These are phyloP conservation scores for Luscinia luscinia DNA, from an alignment of 2,797 vertebrate species.

Conservation along the genomic window DNA sequence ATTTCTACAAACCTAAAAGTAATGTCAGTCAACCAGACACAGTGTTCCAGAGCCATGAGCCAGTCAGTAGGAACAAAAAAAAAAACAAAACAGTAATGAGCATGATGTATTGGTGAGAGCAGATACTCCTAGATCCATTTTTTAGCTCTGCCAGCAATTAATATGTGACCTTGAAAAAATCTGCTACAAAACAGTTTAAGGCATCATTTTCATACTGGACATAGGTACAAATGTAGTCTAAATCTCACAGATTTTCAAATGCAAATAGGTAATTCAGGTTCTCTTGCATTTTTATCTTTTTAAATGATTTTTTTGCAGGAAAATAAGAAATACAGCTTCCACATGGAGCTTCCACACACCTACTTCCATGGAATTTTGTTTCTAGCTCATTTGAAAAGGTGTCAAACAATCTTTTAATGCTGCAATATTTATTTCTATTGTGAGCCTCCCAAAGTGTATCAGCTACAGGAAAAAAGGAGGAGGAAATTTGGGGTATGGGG, in stretches of 20 bases:
- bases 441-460: neutral
- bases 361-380: neutral
- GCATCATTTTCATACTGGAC: neutral
- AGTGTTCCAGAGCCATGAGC: neutral
- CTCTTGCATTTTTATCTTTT: neutral
- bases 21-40: neutral
- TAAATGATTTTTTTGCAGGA: neutral
- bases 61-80: neutral
- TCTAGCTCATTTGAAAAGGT: neutral
- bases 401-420: neutral
- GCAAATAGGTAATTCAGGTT: neutral
- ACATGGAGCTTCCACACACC: fast-evolving
- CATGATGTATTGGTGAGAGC: slow-evolving; percentile 10
- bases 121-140: neutral
- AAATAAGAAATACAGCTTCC: neutral
- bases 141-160: slow-evolving; percentile 41
- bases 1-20: slow-evolving; percentile 25
- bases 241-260: neutral
- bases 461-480: neutral
- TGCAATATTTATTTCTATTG: neutral
- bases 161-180: slow-evolving; percentile 41
- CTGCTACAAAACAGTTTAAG: neutral
- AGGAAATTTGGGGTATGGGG: neutral
- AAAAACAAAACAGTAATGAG: neutral
- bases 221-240: neutral